Base-by-base conservation (phyloP, 2,797 vertebrate genomes). In the Coregonus sp. region DNA sequence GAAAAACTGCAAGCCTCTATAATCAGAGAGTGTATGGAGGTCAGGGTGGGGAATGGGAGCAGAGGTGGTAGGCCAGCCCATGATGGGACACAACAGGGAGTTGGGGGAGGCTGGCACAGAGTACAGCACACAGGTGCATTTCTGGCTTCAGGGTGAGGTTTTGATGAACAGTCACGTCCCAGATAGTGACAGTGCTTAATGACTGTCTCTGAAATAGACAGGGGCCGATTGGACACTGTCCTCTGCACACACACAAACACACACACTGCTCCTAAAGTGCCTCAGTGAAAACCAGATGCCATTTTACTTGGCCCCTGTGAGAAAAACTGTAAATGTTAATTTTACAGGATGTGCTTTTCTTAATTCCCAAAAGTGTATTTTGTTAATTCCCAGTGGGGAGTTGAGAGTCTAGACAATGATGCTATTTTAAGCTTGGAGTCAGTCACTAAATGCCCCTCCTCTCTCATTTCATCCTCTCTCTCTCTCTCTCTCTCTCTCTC, bases 131-230 rank as follows among this genome's bases (percentile, higher is more conserved):
- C 71, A 74, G 70, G 70, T 79, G 68, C 76, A 78, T 81, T 81
- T 81, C 59, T 79, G 70, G 70, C 61, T n/a, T 66, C 40, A 72
- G 61, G 63, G 47, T 54, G 71, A 73, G 29, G 81, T 73, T 78
- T 67, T 75, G 80, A 77, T 80, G 70, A 75, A 78, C 70, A 67
- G 70, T 75, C 47, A 79, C 54, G 47, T 74, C 63, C 75, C 75
- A 70, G 40, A 77, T 72, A 71, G 65, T 25, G 69, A 75, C 76
- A 59, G 76, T 82, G 79, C 78, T 75, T 82, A 78, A 85, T 85
- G 80, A 81, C 74, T 80, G 73, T 76, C 66, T 81, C 69, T 31
- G 31, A 78, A 83, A 81, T 81, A 78, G 51, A 71, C 74, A 77
- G 74, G 75, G 77, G 51, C 56, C 11, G 37, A 66, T 59, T 7